These are phyloP conservation scores for Drosophila nannoptera DNA, from an alignment of 1,140 invertebrate genomes.

Conservation along the genomic window DNA sequence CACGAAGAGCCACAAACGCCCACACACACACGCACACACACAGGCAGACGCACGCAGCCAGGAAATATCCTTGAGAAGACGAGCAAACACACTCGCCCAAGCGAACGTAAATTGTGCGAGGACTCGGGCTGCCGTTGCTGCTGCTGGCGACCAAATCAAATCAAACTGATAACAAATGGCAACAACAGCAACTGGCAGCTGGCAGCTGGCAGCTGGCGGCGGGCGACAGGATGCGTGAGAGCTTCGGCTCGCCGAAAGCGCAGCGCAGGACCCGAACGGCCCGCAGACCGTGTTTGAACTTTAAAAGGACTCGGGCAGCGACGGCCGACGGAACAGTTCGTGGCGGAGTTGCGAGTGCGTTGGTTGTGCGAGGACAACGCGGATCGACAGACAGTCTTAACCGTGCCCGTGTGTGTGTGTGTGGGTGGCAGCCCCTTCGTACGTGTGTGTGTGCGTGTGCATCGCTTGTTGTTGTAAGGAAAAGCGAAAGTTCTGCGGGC, in stretches of 20 bases:
- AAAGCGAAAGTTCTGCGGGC: constrained; percentile 54
- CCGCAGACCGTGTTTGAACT: constrained; percentile 24
- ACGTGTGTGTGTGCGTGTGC: constrained; percentile 9
- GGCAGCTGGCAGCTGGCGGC: constrained; percentile 12
- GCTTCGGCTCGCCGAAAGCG: constrained; percentile 10
- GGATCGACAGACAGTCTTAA: not conserved
- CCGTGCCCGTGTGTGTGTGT: constrained; percentile 19
- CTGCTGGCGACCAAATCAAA: constrained; percentile 57
- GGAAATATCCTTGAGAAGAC: constrained; percentile 47
- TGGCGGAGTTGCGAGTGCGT: constrained; percentile 70
- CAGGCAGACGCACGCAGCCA: constrained; percentile 16
- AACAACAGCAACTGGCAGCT: constrained; percentile 19
- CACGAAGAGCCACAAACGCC: constrained; percentile 1
- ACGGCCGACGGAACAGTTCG: constrained; percentile 52
- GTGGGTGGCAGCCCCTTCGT: constrained; percentile 16
- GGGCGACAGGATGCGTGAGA: constrained; percentile 20
- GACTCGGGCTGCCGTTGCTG: constrained; percentile 33
- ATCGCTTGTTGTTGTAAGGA: constrained; percentile 26
- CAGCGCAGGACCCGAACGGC: constrained; percentile 21
- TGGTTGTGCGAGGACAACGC: constrained; percentile 53
- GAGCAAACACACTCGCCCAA: constrained; percentile 50
- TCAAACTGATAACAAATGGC: constrained; percentile 68
- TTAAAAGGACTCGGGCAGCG: constrained; percentile 41
- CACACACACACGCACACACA: constrained; percentile 18
- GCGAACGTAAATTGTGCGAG: constrained; percentile 65